phyloP scores from a whole-genome alignment of 2,113 vertebrate species.

The Aphelocoma coerulescens region DNA sequence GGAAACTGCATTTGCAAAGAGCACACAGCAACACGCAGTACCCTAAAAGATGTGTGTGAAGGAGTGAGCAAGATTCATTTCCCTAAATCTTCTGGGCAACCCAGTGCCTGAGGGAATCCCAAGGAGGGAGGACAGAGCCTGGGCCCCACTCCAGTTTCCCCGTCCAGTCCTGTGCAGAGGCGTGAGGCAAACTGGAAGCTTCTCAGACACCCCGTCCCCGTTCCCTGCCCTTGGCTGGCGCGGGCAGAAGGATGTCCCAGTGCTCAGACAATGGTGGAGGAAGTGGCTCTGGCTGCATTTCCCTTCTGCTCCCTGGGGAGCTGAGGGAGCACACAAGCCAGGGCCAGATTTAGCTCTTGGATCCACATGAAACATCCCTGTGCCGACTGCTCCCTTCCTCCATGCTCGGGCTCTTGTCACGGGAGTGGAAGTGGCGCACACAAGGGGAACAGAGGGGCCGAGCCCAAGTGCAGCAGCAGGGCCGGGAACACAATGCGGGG shows the following conservation, averaged over 20 bases:
- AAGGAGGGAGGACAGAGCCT: neutral
- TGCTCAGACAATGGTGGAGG: constrained; percentile 11
- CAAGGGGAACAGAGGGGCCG: neutral
- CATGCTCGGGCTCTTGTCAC: neutral
- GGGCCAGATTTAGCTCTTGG: constrained; percentile 57
- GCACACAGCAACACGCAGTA: constrained; percentile 8
- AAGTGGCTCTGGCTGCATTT: neutral
- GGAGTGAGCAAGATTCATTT: neutral
- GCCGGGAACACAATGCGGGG: neutral
- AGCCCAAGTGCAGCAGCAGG: neutral
- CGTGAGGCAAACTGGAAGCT: neutral
- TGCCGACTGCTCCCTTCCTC: constrained; percentile 4
- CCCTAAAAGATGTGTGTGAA: constrained; percentile 6
- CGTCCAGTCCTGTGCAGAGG: neutral
- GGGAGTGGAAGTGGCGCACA: neutral
- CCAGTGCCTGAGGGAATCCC: neutral
- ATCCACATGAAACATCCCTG: constrained; percentile 7
- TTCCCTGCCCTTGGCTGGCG: neutral
- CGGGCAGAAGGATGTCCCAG: neutral
- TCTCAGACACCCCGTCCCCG: neutral
- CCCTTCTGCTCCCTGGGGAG: constrained; percentile 14
- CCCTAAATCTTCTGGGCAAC: constrained; percentile 10
- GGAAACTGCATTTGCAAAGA: constrained; percentile 48
- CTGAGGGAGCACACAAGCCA: neutral
- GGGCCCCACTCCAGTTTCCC: neutral